A percentile compares a stretch with the other conserved stretches of the same genome.
Conservation (phyloP, 2,888 invertebrate genomes). For the Lymantria dispar region DNA sequence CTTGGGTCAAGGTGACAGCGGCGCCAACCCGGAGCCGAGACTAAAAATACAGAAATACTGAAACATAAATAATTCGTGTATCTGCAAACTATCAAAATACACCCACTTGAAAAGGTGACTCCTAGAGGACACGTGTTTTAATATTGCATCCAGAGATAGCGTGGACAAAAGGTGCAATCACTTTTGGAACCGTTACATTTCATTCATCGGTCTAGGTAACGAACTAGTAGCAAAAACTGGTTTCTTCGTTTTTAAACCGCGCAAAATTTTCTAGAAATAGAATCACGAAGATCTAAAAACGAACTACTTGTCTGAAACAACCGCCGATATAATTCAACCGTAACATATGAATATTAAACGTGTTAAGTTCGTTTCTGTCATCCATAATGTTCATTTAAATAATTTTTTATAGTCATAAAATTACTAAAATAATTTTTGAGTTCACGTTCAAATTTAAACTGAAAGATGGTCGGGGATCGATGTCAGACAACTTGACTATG, state of each 20-base stretch:
- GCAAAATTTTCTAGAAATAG: not conserved
- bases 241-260: not conserved
- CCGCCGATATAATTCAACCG: slow-evolving; percentile 12
- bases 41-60: slow-evolving; percentile 57
- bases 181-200: slow-evolving; percentile 18
- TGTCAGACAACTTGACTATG: no score
- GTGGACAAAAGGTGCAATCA: not conserved
- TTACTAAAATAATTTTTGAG: no score
- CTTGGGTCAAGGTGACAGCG: slow-evolving; percentile 68
- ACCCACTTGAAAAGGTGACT: slow-evolving; percentile 33
- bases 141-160: slow-evolving; percentile 13
- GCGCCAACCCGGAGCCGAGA: slow-evolving; percentile 53
- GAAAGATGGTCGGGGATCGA: no score
- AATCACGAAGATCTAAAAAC: not conserved
- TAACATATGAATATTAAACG: slow-evolving; percentile 20
- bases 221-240: slow-evolving; percentile 12
- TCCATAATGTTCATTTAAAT: not conserved
- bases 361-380: slow-evolving; percentile 4
- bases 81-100: slow-evolving; percentile 45
- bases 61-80: slow-evolving; percentile 49
- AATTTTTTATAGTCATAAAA: no score
- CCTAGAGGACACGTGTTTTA: slow-evolving; percentile 21
- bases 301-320: not conserved
- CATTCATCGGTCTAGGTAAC: slow-evolving; percentile 16
- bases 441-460: no score